Evolutionary conservation across 2,797 vertebrate species (phyloP), one percentile per base, ranked within the genome.

Genomic region (Rostrhamus sociabilis): DNA sequence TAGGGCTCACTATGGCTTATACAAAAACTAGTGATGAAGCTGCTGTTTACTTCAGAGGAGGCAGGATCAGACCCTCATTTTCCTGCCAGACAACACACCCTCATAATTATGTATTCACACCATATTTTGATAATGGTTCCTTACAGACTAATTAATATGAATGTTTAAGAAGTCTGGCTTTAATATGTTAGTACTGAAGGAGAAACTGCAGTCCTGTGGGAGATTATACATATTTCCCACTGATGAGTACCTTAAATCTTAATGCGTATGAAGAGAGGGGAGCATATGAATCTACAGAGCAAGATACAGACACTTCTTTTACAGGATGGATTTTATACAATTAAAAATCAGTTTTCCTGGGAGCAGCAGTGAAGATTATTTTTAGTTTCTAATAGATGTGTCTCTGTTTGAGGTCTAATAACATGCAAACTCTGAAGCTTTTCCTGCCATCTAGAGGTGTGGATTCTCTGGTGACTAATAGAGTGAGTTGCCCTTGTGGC

Each of bases 141-240:
- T 97, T 89, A 80, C 86, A 94, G 96, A 92, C 93, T 95, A 96
- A 95, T 97, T 96, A 95, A 95, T 96, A 80, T 64, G 94, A 96
- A 95, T 91, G 88, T 82, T 95, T 96, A 85, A 96, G 94, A 83
- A 89, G 78, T 58, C 90, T 91, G 66, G 90, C 83, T 97, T 91
- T 90, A 93, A 90, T 95, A 85, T 86, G 77, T 91, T 95, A 82
- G 86, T 45, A 72, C 89, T 74, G 86, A 92, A 94, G 77, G 71
- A 92, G 77, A 95, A 55, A 14, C 64, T 94, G 77, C 72, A 86
- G 78, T 96, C 93, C 86, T 91, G 45, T 58, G 95, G 93, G 95
- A 92, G 88, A 62, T 71, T 68, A 38, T 78, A 55, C 78, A n/a
- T 80, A 77, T 92, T 95, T 96, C 84, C 86, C 83, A 72, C 81